These are phyloP conservation scores for Coranthus polyacanthus DNA, from an alignment of 2,797 vertebrate species.

Conservation along the genomic window DNA sequence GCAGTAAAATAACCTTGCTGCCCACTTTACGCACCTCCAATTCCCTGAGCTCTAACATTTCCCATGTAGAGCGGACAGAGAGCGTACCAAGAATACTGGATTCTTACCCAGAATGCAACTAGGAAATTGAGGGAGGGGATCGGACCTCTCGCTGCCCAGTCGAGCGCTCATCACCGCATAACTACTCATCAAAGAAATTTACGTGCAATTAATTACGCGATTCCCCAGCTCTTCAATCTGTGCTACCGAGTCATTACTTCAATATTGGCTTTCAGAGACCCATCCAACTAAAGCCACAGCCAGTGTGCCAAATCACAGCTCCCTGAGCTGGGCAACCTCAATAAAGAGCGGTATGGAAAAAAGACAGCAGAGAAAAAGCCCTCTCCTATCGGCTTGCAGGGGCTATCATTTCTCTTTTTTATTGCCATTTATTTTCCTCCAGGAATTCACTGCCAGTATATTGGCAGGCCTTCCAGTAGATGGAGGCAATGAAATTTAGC, in stretches of 20 bases:
- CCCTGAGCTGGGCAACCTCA: conserved; percentile 88
- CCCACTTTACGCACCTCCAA: conserved; percentile 72
- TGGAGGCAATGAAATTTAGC: conserved; percentile 98
- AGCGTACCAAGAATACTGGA: conserved; percentile 33
- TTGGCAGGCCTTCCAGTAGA: conserved; percentile 98
- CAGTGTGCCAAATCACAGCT: conserved; percentile 94
- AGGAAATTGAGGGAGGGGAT: conserved; percentile 14
- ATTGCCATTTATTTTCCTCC: conserved; percentile 99
- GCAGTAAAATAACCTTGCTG: conserved; percentile 79
- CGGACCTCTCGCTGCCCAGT: conserved; percentile 85
- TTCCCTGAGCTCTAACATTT: conserved; percentile 55
- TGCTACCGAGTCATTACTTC: conserved; percentile 89
- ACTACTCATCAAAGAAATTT: conserved; percentile 97
- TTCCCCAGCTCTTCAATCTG: conserved; percentile 90
- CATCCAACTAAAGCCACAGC: conserved; percentile 87
- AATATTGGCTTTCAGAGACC: conserved; percentile 92
- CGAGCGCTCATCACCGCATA: conserved; percentile 92
- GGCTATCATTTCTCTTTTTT: conserved; percentile 97
- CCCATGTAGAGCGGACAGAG: conserved; percentile 31
- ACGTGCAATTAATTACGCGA: conserved; percentile 98
- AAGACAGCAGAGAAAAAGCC: conserved; percentile 79
- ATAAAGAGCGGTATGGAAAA: conserved; percentile 85
- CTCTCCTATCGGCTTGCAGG: conserved; percentile 90
- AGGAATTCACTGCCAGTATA: conserved; percentile 98
- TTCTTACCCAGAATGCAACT: conserved; percentile 55